These are phyloP conservation scores for Tubulanus polymorphus DNA, from an alignment of 2,888 invertebrate genomes.

Conservation along the genomic window DNA sequence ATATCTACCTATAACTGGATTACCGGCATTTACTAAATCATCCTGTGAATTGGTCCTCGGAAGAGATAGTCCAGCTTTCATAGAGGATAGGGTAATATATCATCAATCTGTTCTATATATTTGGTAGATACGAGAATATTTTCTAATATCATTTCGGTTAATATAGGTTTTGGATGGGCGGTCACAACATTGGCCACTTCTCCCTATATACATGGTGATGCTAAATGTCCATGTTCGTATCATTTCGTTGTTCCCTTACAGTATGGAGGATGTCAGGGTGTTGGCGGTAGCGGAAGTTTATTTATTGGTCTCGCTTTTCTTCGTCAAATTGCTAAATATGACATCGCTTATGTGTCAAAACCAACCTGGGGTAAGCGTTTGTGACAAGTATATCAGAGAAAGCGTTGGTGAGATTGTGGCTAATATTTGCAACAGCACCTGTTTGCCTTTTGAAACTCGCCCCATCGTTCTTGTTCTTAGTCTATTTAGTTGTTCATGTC, in stretches of 20 bases:
- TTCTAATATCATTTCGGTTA: background rate
- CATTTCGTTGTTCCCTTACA: slow-evolving; percentile 54
- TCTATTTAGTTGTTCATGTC: too few relatives aligned
- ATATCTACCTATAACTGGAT: slow-evolving; percentile 87
- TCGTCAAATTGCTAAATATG: slow-evolving; percentile 59
- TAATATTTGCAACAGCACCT: too few relatives aligned
- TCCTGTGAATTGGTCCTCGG: slow-evolving; percentile 86
- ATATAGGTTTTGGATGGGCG: too few relatives aligned
- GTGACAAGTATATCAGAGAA: too few relatives aligned
- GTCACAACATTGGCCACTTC: too few relatives aligned
- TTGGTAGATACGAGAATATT: background rate
- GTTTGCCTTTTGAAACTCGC: too few relatives aligned
- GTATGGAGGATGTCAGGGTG: slow-evolving; percentile 84
- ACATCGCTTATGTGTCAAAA: slow-evolving; percentile 70
- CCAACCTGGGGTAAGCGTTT: slow-evolving; percentile 97
- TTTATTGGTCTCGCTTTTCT: slow-evolving; percentile 88
- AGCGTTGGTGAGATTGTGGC: too few relatives aligned
- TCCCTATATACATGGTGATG: too few relatives aligned
- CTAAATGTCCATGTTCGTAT: too few relatives aligned
- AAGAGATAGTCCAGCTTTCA: slow-evolving; percentile 66
- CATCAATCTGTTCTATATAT: background rate
- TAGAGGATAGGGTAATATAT: slow-evolving; percentile 58
- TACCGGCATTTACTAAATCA: slow-evolving; percentile 71
- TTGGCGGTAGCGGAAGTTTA: slow-evolving; percentile 93
- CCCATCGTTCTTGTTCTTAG: too few relatives aligned